Conservation (phyloP, 1,140 invertebrate species). For the Hermetia illucens region DNA sequence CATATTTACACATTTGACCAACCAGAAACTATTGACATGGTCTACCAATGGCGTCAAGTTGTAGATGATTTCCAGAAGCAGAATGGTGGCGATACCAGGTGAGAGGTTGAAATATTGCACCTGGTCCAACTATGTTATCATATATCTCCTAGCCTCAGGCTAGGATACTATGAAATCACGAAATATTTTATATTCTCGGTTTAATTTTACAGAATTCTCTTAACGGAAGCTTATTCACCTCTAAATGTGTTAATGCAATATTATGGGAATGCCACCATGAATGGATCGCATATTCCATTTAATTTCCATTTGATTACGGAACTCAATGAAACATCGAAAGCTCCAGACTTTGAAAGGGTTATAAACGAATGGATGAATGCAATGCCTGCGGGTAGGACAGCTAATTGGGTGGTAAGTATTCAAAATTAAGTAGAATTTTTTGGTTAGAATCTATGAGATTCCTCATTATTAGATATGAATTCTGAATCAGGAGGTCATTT, state of each 20-base stretch:
- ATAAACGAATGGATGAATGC: slow-evolving; percentile 40
- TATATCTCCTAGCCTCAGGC: too few relatives aligned
- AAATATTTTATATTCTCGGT: too few relatives aligned
- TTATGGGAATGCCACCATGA: slow-evolving; percentile 36
- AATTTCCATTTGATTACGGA: slow-evolving; percentile 47
- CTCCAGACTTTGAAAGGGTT: slow-evolving; percentile 35
- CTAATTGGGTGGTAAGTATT: slow-evolving; percentile 47
- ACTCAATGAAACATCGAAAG: slow-evolving; percentile 35
- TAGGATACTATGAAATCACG: too few relatives aligned
- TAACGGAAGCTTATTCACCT: slow-evolving; percentile 55
- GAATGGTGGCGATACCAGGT: slow-evolving; percentile 33
- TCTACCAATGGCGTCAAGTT: slow-evolving; percentile 40
- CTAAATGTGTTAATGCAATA: slow-evolving; percentile 46
- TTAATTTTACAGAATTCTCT: slow-evolving; percentile 50
- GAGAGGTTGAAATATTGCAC: too few relatives aligned
- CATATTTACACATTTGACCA: slow-evolving; percentile 51
- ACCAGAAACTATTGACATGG: slow-evolving; percentile 38
- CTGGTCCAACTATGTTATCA: too few relatives aligned
- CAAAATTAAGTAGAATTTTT: background rate
- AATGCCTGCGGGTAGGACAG: slow-evolving; percentile 38
- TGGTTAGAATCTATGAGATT: too few relatives aligned
- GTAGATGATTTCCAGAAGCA: slow-evolving; percentile 35
- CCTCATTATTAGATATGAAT: too few relatives aligned
- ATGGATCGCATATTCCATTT: slow-evolving; percentile 48
- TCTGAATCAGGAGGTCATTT: too few relatives aligned